Evolutionary conservation across 2,113 vertebrate genomes (phyloP), one percentile per base, ranked within the genome.

Genomic region (Corvus moneduloides): DNA sequence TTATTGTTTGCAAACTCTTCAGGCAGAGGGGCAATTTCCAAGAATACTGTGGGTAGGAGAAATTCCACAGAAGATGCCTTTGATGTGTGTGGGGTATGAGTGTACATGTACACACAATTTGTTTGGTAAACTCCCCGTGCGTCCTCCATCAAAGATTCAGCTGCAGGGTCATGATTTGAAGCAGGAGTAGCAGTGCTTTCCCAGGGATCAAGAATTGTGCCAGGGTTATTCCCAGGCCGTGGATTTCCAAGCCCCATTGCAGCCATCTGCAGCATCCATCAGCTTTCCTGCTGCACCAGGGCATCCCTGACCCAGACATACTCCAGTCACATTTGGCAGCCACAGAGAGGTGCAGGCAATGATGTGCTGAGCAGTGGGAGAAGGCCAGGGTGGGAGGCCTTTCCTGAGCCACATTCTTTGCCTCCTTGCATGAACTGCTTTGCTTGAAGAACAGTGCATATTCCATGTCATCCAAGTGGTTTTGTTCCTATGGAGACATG

Each of bases 1-100:
- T 89, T 87, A 78, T 68, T 93, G 48, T 84, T 82, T 41, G 26
- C 83, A 84, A 92, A 55, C 55, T 68, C 58, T 90, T 84, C 35
- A 75, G 52, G 61, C 69, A 87, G 51, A 77, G 77, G 67, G 30
- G 85, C 49, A 63, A 67, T 78, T 95, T 93, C 85, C 64, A 93
- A 92, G 73, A 79, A 58, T 61, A 56, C 15, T 85, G 78, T 77
- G 91, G 75, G 64, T 28, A 71, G 77, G n/a, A 91, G 54, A 63
- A 59, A 59, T 49, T 79, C 67, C 68, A 44, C 83, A 89, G 26
- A 81, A 30, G 35, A 69, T 24, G 69, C 32, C 77, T 93, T 88
- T 94, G 95, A 95, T 87, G 72, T 84, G 61, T 20, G 35, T 61
- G 68, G 13, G 51, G 33, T 89, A 67, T 33, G 43, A 51, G 24